Conservation (phyloP, 2,888 invertebrate species). For the Ophonus ardosiacus region DNA sequence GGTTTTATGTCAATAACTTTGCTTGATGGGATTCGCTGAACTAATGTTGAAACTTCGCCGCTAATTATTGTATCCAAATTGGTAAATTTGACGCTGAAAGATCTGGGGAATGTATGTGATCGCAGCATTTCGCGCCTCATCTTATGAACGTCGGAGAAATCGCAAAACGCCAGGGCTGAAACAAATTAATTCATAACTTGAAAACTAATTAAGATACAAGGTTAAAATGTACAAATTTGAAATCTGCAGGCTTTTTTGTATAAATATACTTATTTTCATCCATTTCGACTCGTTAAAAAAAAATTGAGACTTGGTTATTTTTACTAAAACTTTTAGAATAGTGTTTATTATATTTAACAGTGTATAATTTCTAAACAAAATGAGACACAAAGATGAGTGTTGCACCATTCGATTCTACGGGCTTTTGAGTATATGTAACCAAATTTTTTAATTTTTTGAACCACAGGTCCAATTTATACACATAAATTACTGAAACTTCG, state of each 20-base stretch:
- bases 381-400: background rate
- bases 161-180: slow-evolving; percentile 83
- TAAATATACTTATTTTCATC: background rate
- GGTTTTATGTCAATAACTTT: slow-evolving; percentile 74
- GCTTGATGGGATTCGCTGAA: slow-evolving; percentile 69
- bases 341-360: too few species aligned
- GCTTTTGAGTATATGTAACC: background rate
- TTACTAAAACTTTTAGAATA: too few species aligned
- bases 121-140: slow-evolving; percentile 79
- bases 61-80: slow-evolving; percentile 77
- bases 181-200: slow-evolving; percentile 50
- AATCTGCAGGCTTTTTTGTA: background rate
- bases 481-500: background rate
- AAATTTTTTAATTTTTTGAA: background rate
- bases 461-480: too few species aligned
- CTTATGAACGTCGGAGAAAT: slow-evolving; percentile 83
- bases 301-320: background rate
- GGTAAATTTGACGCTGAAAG: slow-evolving; percentile 78
- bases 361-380: too few species aligned
- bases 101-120: slow-evolving; percentile 79
- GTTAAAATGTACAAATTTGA: background rate
- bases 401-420: background rate
- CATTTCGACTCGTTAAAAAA: background rate
- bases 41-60: slow-evolving; percentile 73
- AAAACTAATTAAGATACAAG: background rate